Conservation (phyloP, 2,888 invertebrate genomes). For the Sarcophaga rosellei region DNA sequence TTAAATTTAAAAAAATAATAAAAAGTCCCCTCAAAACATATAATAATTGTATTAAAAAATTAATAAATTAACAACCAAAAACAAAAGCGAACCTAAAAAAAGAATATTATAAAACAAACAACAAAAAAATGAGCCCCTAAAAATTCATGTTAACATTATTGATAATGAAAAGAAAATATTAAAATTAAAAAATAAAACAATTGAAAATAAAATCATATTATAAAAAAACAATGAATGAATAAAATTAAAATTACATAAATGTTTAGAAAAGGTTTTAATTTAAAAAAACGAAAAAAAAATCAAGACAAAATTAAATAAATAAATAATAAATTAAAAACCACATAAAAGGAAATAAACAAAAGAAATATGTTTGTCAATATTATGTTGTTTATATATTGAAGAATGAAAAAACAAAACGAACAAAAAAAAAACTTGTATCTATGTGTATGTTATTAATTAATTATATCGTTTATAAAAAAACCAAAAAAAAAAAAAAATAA, state of each 20-base stretch:
- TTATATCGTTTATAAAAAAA: constrained; percentile 36
- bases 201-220: constrained; percentile 43
- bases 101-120: constrained; percentile 70
- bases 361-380: constrained; percentile 53
- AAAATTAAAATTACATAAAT: constrained; percentile 57
- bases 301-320: not conserved
- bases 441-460: constrained; percentile 52
- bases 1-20: not conserved
- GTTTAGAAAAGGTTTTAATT: constrained; percentile 64
- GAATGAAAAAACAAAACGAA: constrained; percentile 5
- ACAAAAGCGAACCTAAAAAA: not conserved
- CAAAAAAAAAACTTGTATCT: constrained; percentile 45
- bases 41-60: constrained; percentile 14
- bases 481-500: not conserved
- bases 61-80: constrained; percentile 16
- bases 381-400: constrained; percentile 64
- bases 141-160: constrained; percentile 67
- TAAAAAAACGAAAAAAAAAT: constrained; percentile 13
- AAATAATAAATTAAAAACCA: constrained; percentile 13
- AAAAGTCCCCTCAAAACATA: constrained; percentile 32
- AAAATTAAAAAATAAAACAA: constrained; percentile 70
- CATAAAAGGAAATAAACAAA: constrained; percentile 22
- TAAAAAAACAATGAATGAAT: constrained; percentile 18
- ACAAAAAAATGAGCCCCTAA: constrained; percentile 71
- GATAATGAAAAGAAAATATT: constrained; percentile 66